A percentile compares a stretch with the other conserved stretches of the same genome.
Conservation (phyloP, 2,113 vertebrate genomes). For the Caracal caracal region DNA sequence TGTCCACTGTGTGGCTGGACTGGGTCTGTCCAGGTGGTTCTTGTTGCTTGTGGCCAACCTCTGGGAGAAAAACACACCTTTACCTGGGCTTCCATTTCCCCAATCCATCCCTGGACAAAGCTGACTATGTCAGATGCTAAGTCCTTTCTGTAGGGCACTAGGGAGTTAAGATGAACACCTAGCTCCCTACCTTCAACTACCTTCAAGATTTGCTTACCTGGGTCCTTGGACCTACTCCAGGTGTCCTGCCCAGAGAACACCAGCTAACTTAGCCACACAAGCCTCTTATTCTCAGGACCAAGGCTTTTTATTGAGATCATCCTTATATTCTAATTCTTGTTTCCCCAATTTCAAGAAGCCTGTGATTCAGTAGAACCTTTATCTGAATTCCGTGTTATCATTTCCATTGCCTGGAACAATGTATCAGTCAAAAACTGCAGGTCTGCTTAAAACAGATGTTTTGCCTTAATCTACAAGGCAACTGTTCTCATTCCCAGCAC, state of each 20-base stretch:
- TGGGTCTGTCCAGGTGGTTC: neutral
- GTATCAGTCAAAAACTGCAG: constrained; percentile 13
- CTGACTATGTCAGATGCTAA: neutral
- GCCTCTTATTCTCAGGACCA: neutral
- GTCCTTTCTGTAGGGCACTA: neutral
- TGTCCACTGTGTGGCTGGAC: neutral
- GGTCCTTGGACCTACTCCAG: neutral
- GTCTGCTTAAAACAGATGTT: constrained; percentile 43
- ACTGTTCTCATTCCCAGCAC: neutral
- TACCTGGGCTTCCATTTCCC: neutral
- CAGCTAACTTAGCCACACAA: neutral
- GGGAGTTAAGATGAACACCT: neutral
- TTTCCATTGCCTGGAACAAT: neutral
- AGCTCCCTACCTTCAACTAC: neutral
- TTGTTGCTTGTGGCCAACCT: neutral
- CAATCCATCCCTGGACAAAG: neutral
- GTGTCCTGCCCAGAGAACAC: neutral
- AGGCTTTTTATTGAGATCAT: neutral
- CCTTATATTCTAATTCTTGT: neutral
- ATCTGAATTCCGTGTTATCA: constrained; percentile 28
- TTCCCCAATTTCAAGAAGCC: neutral
- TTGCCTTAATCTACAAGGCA: constrained; percentile 6
- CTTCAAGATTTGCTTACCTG: neutral
- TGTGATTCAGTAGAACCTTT: neutral
- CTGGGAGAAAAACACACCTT: neutral